A percentile compares a stretch with the other conserved stretches of the same genome.
Conservation (phyloP, 2,113 vertebrate genomes). For the Spea multiplicata region DNA sequence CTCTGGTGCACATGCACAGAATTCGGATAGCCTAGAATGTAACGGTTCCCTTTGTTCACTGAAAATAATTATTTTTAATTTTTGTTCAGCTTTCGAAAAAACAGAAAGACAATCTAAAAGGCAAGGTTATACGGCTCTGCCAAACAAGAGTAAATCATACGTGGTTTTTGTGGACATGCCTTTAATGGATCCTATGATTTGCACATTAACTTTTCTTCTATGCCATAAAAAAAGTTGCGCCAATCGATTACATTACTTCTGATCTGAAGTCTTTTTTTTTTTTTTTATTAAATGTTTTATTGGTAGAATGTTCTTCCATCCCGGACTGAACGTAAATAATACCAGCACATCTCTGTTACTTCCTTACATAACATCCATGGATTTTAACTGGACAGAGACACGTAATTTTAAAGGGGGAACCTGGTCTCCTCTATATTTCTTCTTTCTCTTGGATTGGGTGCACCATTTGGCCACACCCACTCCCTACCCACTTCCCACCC, state of each 20-base stretch:
- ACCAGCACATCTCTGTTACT: too few species aligned
- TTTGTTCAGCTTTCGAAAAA: constrained; percentile 14
- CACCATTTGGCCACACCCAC: too few species aligned
- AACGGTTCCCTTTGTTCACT: background rate
- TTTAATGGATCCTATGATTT: constrained; percentile 39
- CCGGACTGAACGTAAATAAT: too few species aligned
- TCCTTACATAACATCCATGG: too few species aligned
- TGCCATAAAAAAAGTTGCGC: constrained; percentile 26
- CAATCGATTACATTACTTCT: background rate
- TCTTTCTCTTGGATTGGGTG: too few species aligned
- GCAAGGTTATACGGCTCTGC: constrained; percentile 26
- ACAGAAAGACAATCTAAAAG: constrained; percentile 30
- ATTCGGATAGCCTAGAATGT: too few species aligned
- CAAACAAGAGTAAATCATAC: constrained; percentile 32
- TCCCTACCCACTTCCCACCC: too few species aligned
- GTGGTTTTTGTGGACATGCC: constrained; percentile 35
- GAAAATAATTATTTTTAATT: constrained; percentile 13
- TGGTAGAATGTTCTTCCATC: constrained; percentile 3
- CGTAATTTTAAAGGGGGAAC: too few species aligned
- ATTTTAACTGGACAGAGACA: too few species aligned
- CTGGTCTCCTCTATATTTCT: too few species aligned
- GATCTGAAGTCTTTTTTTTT: constrained; percentile 2
- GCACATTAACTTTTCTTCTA: constrained; percentile 26
- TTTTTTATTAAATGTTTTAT: constrained; percentile 26
- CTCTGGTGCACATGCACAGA: too few species aligned